Percentiles rank a stretch among this genome's conserved stretches.
These are phyloP conservation scores for Scaptomyza reducta DNA, from an alignment of 2,888 invertebrate species.

Conservation along the genomic window DNA sequence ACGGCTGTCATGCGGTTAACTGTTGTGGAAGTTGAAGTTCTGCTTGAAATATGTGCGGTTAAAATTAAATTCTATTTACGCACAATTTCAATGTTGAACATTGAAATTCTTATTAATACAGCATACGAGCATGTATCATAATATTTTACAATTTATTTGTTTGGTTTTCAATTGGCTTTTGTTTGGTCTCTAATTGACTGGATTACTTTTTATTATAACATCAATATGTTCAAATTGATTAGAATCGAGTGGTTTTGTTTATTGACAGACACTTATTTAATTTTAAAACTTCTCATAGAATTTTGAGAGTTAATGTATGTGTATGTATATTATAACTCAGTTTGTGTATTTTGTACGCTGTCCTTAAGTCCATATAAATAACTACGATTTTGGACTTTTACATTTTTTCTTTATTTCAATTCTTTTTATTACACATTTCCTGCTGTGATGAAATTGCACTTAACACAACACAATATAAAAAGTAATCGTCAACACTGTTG, in stretches of 20 bases:
- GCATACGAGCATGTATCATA: neutral
- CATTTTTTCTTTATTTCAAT: neutral
- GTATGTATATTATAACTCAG: too few species aligned
- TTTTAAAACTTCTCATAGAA: neutral
- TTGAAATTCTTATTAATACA: neutral
- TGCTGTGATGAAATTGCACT: neutral
- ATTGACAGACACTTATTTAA: neutral
- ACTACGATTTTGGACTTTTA: neutral
- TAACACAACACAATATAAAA: conserved; percentile 35
- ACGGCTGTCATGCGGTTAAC: conserved; percentile 7
- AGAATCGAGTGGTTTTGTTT: neutral
- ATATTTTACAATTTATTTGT: neutral
- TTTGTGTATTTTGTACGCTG: too few species aligned
- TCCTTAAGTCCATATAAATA: too few species aligned
- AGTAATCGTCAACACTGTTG: conserved; percentile 14
- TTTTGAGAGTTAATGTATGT: too few species aligned
- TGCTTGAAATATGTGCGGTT: neutral
- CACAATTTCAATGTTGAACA: conserved; percentile 9
- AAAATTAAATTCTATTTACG: neutral
- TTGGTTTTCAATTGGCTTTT: too few species aligned
- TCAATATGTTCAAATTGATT: neutral
- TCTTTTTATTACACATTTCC: conserved; percentile 6
- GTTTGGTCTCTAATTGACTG: too few species aligned
- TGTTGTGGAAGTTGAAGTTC: conserved; percentile 1
- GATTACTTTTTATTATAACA: too few species aligned